Evolutionary conservation across 1,140 invertebrate genomes (phyloP).

Genomic region (Zaprionus nigranus): DNA sequence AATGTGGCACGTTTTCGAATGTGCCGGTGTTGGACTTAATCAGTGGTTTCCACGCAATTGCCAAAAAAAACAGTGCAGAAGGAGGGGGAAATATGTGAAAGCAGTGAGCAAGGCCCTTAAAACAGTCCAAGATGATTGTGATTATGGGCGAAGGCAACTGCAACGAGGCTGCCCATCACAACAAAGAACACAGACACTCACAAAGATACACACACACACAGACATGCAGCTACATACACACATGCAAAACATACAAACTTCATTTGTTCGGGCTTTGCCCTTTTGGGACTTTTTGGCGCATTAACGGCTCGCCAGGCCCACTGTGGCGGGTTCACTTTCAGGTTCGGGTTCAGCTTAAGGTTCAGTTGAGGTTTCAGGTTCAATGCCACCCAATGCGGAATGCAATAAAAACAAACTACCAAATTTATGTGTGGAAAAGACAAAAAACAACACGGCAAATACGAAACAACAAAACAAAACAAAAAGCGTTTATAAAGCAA

Average conservation of each 20-base stretch:
- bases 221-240: not conserved
- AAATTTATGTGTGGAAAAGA: constrained; percentile 55
- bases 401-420: constrained; percentile 74
- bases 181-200: not conserved
- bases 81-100: constrained; percentile 71
- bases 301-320: constrained; percentile 61
- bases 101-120: constrained; percentile 73
- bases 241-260: not conserved
- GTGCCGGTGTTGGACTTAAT: constrained; percentile 77
- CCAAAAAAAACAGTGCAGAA: constrained; percentile 52
- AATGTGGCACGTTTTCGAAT: constrained; percentile 77
- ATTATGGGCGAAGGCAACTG: constrained; percentile 48
- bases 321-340: constrained; percentile 6
- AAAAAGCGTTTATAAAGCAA: constrained; percentile 74
- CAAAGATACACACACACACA: constrained; percentile 4
- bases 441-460: constrained; percentile 21
- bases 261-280: constrained; percentile 47
- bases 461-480: constrained; percentile 45
- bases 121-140: constrained; percentile 65
- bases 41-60: constrained; percentile 72
- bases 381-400: constrained; percentile 75
- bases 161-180: constrained; percentile 9
- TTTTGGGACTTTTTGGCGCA: constrained; percentile 72
- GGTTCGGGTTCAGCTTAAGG: constrained; percentile 28
- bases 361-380: constrained; percentile 56